These are phyloP conservation scores for Poecile montanus DNA, from an alignment of 2,797 vertebrate genomes.

Conservation along the genomic window DNA sequence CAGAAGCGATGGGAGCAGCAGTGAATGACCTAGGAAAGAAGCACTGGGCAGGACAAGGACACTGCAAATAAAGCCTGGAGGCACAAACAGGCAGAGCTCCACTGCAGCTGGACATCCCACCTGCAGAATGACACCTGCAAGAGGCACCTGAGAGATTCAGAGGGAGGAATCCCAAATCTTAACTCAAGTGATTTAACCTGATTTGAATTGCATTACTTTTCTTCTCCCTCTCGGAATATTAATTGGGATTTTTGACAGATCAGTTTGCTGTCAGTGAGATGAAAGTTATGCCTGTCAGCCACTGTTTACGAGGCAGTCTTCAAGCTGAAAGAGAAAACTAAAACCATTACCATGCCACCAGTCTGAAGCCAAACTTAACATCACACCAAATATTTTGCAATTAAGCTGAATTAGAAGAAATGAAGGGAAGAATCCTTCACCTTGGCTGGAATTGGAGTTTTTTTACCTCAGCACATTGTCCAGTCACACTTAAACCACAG, in stretches of 20 bases:
- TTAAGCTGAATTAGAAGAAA: constrained; percentile 39
- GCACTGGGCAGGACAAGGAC: background rate
- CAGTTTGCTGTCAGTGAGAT: background rate
- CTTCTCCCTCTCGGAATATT: background rate
- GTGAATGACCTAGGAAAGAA: background rate
- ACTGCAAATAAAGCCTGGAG: background rate
- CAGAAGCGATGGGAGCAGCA: background rate
- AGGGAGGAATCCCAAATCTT: background rate
- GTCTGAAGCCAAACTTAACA: background rate
- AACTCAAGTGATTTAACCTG: background rate
- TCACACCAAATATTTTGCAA: background rate
- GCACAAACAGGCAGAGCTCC: background rate
- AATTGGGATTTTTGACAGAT: background rate
- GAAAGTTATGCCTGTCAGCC: background rate
- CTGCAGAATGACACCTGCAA: background rate
- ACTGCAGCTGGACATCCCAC: background rate
- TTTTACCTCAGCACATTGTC: background rate
- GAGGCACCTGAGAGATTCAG: background rate
- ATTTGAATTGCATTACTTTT: constrained; percentile 14
- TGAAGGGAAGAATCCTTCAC: background rate
- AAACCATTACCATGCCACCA: background rate
- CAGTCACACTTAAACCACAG: background rate
- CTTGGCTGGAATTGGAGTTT: background rate
- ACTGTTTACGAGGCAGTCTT: background rate
- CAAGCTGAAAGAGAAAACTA: constrained; percentile 26